Conservation (phyloP, 2,888 invertebrate species). For the Lycia hirtaria region DNA sequence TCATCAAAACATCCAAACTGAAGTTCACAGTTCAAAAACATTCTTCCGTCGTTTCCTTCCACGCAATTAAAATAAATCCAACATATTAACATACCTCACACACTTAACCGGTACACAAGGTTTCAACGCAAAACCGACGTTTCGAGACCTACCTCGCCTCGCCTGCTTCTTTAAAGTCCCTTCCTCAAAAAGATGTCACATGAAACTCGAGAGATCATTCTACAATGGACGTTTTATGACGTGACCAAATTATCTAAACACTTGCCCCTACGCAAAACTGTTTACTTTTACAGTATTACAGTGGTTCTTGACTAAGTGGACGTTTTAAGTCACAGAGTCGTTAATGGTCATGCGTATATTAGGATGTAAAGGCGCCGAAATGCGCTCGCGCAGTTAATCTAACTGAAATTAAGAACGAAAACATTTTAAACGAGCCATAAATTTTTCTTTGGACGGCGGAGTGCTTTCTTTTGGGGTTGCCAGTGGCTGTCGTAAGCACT, state of each 20-base stretch:
- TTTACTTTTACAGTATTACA: neutral
- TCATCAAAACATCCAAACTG: constrained; percentile 48
- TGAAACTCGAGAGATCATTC: constrained; percentile 3
- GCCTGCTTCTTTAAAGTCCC: neutral
- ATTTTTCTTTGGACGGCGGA: constrained; percentile 62
- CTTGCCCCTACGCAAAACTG: neutral
- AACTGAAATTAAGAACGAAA: constrained; percentile 80
- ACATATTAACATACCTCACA: constrained; percentile 72
- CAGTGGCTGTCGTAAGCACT: constrained; percentile 43
- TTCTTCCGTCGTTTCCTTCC: constrained; percentile 60
- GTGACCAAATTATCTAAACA: constrained; percentile 28
- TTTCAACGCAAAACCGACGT: constrained; percentile 1
- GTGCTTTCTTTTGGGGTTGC: constrained; percentile 68
- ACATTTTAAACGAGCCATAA: constrained; percentile 77
- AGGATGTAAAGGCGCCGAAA: constrained; percentile 73
- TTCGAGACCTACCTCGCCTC: constrained; percentile 6
- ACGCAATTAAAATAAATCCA: constrained; percentile 70
- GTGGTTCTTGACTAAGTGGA: constrained; percentile 49
- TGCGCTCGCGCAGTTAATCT: constrained; percentile 70
- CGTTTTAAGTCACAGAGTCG: constrained; percentile 58
- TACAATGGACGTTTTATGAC: constrained; percentile 21
- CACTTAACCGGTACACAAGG: constrained; percentile 59
- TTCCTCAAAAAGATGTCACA: neutral
- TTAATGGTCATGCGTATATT: constrained; percentile 73
- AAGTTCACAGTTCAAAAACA: constrained; percentile 43